Evolutionary conservation across 1,140 invertebrate genomes (phyloP).

Genomic region (Latrodectus geometricus): DNA sequence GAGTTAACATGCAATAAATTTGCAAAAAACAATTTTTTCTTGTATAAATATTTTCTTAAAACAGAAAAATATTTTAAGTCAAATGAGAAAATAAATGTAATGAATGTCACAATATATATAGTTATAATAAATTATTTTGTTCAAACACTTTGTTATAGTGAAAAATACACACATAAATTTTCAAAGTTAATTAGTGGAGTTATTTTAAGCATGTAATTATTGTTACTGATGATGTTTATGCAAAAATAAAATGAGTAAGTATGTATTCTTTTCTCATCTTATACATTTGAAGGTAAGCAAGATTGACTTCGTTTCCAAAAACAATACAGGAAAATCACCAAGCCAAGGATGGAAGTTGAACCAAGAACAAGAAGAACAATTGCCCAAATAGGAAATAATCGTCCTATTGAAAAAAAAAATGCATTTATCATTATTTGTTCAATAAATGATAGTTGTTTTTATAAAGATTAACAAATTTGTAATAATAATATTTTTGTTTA

Average conservation of each 20-base stretch:
- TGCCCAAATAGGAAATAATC: slow-evolving; percentile 29
- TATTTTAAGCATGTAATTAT: background rate
- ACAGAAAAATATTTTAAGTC: too few relatives aligned
- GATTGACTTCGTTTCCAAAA: background rate
- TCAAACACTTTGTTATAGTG: background rate
- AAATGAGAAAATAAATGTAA: too few relatives aligned
- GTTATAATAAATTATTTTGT: too few relatives aligned
- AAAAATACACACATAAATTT: background rate
- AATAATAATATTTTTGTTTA: background rate
- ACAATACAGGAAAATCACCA: background rate
- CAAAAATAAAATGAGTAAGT: background rate
- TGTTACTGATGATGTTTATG: background rate
- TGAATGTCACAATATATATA: too few relatives aligned
- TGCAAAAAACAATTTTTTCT: too few relatives aligned
- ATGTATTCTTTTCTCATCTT: background rate
- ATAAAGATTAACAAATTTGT: background rate
- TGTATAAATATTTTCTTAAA: too few relatives aligned
- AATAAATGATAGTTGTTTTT: background rate
- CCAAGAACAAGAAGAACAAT: slow-evolving; percentile 35
- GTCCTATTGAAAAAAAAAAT: slow-evolving; percentile 15
- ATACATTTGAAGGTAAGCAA: background rate
- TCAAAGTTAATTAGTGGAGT: background rate
- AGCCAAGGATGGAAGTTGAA: background rate
- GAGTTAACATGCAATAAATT: too few relatives aligned
- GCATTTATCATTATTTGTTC: background rate